These are phyloP conservation scores for Alectoris magna DNA, from an alignment of 2,797 vertebrate species.

Conservation along the genomic window DNA sequence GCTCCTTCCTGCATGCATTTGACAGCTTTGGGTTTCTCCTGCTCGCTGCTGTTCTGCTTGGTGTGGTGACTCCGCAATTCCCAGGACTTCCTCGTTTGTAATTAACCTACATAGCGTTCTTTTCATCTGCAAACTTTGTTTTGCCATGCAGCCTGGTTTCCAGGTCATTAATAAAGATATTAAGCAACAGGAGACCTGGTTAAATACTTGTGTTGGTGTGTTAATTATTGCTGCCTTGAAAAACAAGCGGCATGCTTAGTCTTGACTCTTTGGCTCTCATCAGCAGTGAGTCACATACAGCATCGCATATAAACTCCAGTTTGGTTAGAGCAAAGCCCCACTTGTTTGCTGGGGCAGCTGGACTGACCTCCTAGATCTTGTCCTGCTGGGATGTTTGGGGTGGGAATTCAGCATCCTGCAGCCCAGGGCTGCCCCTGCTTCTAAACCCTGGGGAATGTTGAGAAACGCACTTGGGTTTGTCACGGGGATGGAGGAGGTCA, in stretches of 20 bases:
- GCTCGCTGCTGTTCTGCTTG: background rate
- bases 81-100: background rate
- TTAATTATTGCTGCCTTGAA: background rate
- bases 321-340: background rate
- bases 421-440: background rate
- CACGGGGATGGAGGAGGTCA: accelerated
- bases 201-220: background rate
- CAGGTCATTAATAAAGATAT: constrained; percentile 40
- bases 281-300: accelerated
- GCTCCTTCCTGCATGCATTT: background rate
- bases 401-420: background rate
- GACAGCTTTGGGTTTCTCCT: background rate
- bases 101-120: constrained; percentile 45
- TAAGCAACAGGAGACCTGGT: constrained; percentile 7
- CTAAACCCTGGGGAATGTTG: background rate
- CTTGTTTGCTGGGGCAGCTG: background rate
- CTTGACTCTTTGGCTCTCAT: background rate
- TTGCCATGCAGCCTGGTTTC: constrained; percentile 19
- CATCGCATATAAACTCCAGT: background rate
- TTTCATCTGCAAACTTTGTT: constrained; percentile 48
- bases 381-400: background rate
- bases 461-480: accelerated
- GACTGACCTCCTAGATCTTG: background rate
- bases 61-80: constrained; percentile 30
- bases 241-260: accelerated